Percentiles rank a stretch among this genome's conserved stretches.
Evolutionary conservation across 2,888 invertebrate species (phyloP).

Genomic region (Acleris cristana): DNA sequence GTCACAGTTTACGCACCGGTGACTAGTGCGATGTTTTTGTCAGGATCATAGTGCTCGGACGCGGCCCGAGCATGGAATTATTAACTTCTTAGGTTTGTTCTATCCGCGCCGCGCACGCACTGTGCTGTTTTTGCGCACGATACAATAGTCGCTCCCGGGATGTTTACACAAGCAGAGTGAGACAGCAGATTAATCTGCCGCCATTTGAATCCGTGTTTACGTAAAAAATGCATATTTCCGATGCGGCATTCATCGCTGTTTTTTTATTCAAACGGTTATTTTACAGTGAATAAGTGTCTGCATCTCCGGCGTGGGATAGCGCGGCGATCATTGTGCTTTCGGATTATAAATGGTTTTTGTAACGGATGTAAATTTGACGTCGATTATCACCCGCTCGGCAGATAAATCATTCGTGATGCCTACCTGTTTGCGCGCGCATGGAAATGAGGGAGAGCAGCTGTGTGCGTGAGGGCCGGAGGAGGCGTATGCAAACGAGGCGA

Average conservation of each 20-base stretch:
- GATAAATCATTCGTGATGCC: background rate
- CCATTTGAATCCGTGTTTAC: constrained; percentile 36
- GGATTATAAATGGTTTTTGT: constrained; percentile 10
- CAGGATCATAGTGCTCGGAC: background rate
- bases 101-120: background rate
- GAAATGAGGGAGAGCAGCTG: constrained; percentile 25
- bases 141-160: background rate
- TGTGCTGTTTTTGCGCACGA: background rate
- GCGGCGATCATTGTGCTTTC: constrained; percentile 19
- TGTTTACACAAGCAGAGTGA: background rate
- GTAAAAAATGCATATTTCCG: constrained; percentile 39
- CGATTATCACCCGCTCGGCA: background rate
- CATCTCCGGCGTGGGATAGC: constrained; percentile 29
- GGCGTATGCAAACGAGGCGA: constrained; percentile 42
- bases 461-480: constrained; percentile 50
- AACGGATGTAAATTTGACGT: constrained; percentile 27
- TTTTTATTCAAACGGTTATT: constrained; percentile 34
- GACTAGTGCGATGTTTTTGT: too few relatives aligned
- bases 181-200: constrained; percentile 30
- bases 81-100: background rate
- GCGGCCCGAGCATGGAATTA: background rate
- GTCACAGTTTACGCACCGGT: too few relatives aligned
- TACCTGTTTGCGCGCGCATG: constrained; percentile 17
- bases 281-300: constrained; percentile 20
- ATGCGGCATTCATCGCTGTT: constrained; percentile 31